Conservation (phyloP, 2,797 vertebrate genomes). For the Takifugu ocellatus region DNA sequence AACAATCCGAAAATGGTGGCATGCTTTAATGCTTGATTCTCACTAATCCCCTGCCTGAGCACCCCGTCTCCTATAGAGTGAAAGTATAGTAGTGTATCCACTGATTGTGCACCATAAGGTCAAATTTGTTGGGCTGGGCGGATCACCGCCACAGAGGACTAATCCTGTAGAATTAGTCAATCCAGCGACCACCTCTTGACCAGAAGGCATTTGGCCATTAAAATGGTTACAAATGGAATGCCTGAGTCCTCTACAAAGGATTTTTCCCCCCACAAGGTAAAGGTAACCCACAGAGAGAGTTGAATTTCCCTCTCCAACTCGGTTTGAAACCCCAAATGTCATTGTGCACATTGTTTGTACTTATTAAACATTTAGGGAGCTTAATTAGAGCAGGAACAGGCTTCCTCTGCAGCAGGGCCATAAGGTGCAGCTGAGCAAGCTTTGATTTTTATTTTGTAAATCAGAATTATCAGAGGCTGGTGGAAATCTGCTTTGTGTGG, state of each 20-base stretch:
- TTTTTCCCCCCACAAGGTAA: conserved; percentile 42
- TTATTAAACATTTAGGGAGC: conserved; percentile 60
- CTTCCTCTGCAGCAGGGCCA: conserved; percentile 27
- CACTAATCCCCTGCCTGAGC: conserved; percentile 58
- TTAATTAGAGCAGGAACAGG: conserved; percentile 55
- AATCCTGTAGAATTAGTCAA: conserved; percentile 70
- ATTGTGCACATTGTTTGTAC: conserved; percentile 53
- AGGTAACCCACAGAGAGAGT: conserved; percentile 58
- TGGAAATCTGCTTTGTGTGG: conserved; percentile 4
- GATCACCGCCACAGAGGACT: conserved; percentile 59
- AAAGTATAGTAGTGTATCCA: conserved; percentile 52
- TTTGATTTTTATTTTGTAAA: conserved; percentile 32
- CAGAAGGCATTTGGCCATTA: conserved; percentile 65
- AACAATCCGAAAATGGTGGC: conserved; percentile 41
- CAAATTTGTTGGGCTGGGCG: conserved; percentile 59
- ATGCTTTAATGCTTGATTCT: conserved; percentile 48
- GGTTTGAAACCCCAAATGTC: conserved; percentile 39
- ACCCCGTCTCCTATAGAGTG: conserved; percentile 51
- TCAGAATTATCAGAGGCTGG: conserved; percentile 11
- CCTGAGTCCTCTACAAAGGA: conserved; percentile 54
- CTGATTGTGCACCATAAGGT: conserved; percentile 59
- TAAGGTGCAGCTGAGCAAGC: conserved; percentile 27
- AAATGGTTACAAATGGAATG: conserved; percentile 71
- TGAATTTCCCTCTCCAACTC: conserved; percentile 44
- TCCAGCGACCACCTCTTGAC: conserved; percentile 67